Percentiles rank a stretch among this genome's conserved stretches.
phyloP scores from a whole-genome alignment of 2,888 invertebrate genomes.

The Gerris lacustris region DNA sequence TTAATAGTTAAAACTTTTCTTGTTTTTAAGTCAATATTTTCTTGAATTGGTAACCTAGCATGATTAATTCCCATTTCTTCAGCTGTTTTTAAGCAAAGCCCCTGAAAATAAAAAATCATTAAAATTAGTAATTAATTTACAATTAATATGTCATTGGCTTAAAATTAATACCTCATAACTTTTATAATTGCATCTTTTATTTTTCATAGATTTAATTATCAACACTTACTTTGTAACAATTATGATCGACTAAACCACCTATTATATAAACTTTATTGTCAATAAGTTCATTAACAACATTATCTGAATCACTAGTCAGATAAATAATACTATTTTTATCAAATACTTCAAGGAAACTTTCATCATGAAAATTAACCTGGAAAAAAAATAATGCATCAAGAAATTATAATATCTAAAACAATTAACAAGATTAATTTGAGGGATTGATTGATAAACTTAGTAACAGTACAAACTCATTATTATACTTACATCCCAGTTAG shows the following conservation, averaged over 20 bases:
- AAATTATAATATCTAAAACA: too few relatives aligned
- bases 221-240: constrained; percentile 65
- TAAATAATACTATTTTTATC: constrained; percentile 71
- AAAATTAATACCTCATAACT: too few relatives aligned
- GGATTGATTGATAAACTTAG: too few relatives aligned
- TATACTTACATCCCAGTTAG: constrained; percentile 77
- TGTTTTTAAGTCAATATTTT: constrained; percentile 81
- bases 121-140: constrained; percentile 6
- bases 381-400: constrained; percentile 25
- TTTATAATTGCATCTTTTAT: too few relatives aligned
- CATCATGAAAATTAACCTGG: constrained; percentile 56
- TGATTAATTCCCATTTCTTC: constrained; percentile 62
- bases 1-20: constrained; percentile 89
- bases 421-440: too few relatives aligned
- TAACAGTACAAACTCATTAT: too few relatives aligned
- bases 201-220: too few relatives aligned
- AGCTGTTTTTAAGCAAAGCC: constrained; percentile 73
- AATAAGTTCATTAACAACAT: constrained; percentile 61
- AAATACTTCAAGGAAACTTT: constrained; percentile 57
- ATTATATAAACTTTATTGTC: constrained; percentile 78
- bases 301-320: constrained; percentile 86
- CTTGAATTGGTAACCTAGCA: constrained; percentile 74
- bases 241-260: constrained; percentile 96
- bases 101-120: constrained; percentile 41
- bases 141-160: too few relatives aligned